Percentiles rank a stretch among this genome's conserved stretches.
These are phyloP conservation scores for Episyrphus balteatus DNA, from an alignment of 1,140 invertebrate genomes.

Conservation along the genomic window DNA sequence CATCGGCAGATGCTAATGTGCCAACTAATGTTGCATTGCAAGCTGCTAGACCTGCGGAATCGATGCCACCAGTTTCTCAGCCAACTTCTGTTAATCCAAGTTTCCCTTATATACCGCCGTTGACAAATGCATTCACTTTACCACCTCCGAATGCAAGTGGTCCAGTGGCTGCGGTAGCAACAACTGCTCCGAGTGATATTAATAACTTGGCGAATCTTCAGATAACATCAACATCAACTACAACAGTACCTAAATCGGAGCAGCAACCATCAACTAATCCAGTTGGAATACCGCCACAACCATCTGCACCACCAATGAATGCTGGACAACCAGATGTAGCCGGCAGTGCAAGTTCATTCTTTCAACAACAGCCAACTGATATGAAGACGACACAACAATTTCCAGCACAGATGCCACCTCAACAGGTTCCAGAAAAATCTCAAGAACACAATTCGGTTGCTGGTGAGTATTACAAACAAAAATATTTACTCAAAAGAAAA, in stretches of 20 bases:
- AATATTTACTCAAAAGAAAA: too few species aligned
- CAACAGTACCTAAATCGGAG: neutral
- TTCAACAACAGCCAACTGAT: neutral
- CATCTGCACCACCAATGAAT: neutral
- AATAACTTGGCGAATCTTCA: too few species aligned
- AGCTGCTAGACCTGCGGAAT: constrained; percentile 4
- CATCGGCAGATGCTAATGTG: neutral
- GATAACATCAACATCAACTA: neutral
- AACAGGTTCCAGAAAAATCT: neutral
- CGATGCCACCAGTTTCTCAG: neutral
- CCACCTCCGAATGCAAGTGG: constrained; percentile 18
- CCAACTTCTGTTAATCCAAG: constrained; percentile 24
- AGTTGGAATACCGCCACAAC: constrained; percentile 1
- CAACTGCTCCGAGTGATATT: neutral
- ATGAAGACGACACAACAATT: neutral
- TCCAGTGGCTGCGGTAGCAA: constrained; percentile 8
- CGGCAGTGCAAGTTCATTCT: neutral
- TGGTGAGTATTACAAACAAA: too few species aligned
- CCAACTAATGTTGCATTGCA: neutral
- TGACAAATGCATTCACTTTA: constrained; percentile 28
- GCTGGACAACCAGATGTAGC: neutral
- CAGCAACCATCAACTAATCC: constrained; percentile 14
- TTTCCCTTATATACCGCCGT: constrained; percentile 34
- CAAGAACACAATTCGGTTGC: too few species aligned
- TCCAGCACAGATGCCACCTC: neutral